A percentile compares a stretch with the other conserved stretches of the same genome.
phyloP scores from a whole-genome alignment of 2,888 invertebrate genomes.

The Zaprionus lineosus region DNA sequence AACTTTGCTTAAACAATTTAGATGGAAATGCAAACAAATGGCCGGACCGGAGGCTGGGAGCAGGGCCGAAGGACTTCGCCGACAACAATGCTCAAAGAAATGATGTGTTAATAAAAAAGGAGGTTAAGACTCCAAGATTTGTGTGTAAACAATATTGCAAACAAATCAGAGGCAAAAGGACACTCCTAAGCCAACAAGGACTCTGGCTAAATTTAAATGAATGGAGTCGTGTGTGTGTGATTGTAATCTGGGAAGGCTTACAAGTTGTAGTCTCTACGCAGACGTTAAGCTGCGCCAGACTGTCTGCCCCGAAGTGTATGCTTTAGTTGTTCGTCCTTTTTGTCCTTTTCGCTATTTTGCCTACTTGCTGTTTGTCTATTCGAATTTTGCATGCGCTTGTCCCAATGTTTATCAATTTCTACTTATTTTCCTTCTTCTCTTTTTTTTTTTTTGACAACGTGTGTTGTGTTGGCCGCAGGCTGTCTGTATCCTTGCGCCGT shows the following conservation, averaged over 20 bases:
- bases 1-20: slow-evolving; percentile 58
- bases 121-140: slow-evolving; percentile 24
- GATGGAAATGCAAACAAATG: slow-evolving; percentile 48
- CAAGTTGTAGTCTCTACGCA: slow-evolving; percentile 23
- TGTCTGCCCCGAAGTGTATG: slow-evolving; percentile 24
- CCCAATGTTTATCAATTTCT: slow-evolving; percentile 15
- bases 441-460: slow-evolving; percentile 1
- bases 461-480: slow-evolving; percentile 17
- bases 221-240: slow-evolving; percentile 22
- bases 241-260: slow-evolving; percentile 18
- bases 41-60: slow-evolving; percentile 18
- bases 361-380: slow-evolving; percentile 24
- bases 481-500: slow-evolving; percentile 46
- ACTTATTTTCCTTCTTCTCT: slow-evolving; percentile 16
- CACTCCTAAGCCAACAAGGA: neutral
- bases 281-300: slow-evolving; percentile 21
- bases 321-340: slow-evolving; percentile 3
- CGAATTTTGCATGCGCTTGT: slow-evolving; percentile 27
- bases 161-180: slow-evolving; percentile 6
- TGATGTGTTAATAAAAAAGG: slow-evolving; percentile 55
- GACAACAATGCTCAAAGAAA: slow-evolving; percentile 26
- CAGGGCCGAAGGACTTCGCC: slow-evolving; percentile 17
- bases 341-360: neutral
- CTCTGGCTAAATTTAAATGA: slow-evolving; percentile 48
- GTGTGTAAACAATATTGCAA: slow-evolving; percentile 8